A percentile compares a stretch with the other conserved stretches of the same genome.
These are phyloP conservation scores for Drosophila seclusa DNA, from an alignment of 2,888 invertebrate species.

Conservation along the genomic window DNA sequence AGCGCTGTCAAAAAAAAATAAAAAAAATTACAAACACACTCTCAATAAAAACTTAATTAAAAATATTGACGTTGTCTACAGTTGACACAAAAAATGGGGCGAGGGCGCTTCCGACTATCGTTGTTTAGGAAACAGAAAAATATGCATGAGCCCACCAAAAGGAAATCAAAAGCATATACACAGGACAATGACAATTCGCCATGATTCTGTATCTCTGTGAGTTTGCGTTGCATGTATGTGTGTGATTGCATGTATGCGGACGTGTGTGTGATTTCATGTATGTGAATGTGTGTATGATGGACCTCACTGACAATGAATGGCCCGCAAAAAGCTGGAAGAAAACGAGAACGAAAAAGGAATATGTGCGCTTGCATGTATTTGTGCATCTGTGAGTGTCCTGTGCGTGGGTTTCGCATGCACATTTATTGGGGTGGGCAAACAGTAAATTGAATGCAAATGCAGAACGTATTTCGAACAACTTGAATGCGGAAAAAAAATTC, in stretches of 20 bases:
- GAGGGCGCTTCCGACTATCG: slow-evolving; percentile 22
- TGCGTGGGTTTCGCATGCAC: slow-evolving; percentile 21
- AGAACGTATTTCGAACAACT: not conserved
- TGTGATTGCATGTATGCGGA: not conserved
- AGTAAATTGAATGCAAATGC: not conserved
- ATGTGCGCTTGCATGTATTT: slow-evolving; percentile 58
- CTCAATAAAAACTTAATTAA: slow-evolving; percentile 34
- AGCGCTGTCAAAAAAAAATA: slow-evolving; percentile 26
- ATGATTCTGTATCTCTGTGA: slow-evolving; percentile 7
- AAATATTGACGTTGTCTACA: slow-evolving; percentile 39
- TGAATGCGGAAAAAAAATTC: slow-evolving; percentile 11
- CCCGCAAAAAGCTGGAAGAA: slow-evolving; percentile 41
- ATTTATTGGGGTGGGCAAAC: slow-evolving; percentile 28
- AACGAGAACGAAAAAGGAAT: slow-evolving; percentile 55
- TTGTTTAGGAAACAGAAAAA: slow-evolving; percentile 23
- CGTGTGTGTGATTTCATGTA: slow-evolving; percentile 5
- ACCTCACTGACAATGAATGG: slow-evolving; percentile 53
- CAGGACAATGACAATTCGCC: slow-evolving; percentile 56
- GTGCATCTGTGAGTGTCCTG: slow-evolving; percentile 28
- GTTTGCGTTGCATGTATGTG: not conserved
- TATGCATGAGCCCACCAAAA: slow-evolving; percentile 19
- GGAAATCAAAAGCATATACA: slow-evolving; percentile 15
- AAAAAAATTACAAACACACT: slow-evolving; percentile 18
- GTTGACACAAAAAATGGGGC: slow-evolving; percentile 37
- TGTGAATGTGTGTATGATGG: slow-evolving; percentile 23